phyloP scores from a whole-genome alignment of 2,113 vertebrate species.

The Syngnathoides biaculeatus region DNA sequence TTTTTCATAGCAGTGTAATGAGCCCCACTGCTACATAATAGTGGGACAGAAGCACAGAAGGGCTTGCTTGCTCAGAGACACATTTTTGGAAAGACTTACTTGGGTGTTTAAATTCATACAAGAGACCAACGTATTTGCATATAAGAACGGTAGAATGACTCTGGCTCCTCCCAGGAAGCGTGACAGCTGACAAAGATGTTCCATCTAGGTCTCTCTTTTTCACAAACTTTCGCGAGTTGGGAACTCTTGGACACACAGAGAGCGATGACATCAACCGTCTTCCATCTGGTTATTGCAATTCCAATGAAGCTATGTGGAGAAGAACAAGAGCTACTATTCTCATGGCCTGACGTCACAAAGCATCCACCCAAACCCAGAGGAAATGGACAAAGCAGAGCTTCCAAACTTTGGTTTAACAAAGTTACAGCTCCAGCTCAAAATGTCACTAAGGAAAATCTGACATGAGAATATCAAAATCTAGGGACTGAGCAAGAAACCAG shows the following conservation, averaged over 20 bases:
- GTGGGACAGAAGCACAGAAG: too few species aligned
- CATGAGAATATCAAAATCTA: not conserved
- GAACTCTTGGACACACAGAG: conserved; percentile 27
- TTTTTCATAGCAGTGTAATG: not conserved
- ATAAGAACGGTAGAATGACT: not conserved
- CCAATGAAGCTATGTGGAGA: conserved; percentile 40
- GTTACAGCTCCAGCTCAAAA: not conserved
- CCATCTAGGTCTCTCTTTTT: conserved; percentile 45
- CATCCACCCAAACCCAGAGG: conserved; percentile 66
- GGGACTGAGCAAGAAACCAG: not conserved
- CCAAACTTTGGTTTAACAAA: not conserved
- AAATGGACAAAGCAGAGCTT: conserved; percentile 27
- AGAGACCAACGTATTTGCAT: too few species aligned
- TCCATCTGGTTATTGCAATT: conserved; percentile 40
- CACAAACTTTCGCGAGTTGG: conserved; percentile 47
- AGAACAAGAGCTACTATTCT: conserved; percentile 62
- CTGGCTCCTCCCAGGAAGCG: conserved; percentile 8
- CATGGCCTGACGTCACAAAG: conserved; percentile 56
- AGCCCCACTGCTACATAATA: not conserved
- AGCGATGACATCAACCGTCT: conserved; percentile 17
- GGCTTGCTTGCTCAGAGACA: too few species aligned
- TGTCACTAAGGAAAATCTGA: not conserved
- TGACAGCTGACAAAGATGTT: conserved; percentile 24
- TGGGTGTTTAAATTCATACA: not conserved
- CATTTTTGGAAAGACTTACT: not conserved